Evolutionary conservation across 2,888 invertebrate species (phyloP).

Genomic region (Zygaena filipendulae): DNA sequence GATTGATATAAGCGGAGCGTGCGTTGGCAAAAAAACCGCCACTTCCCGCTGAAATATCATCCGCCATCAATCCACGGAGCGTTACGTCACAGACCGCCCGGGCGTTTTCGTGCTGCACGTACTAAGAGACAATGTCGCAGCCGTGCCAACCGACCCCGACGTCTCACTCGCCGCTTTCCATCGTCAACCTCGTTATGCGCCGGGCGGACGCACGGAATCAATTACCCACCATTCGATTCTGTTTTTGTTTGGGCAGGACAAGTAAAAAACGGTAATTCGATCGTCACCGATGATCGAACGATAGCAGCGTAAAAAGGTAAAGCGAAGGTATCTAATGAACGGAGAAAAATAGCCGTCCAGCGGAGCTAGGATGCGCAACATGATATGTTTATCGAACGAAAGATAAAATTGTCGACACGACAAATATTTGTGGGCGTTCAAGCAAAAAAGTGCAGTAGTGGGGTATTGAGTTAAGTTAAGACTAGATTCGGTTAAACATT

Average conservation of each 20-base stretch:
- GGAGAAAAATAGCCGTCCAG: constrained; percentile 14
- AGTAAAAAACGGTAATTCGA: constrained; percentile 9
- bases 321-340: constrained; percentile 4
- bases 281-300: constrained; percentile 7
- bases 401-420: no score
- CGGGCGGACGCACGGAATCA: no score
- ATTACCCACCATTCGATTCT: constrained; percentile 16
- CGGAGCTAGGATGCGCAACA: no score
- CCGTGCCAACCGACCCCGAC: constrained; percentile 19
- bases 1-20: no score
- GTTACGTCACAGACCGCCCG: constrained; percentile 1
- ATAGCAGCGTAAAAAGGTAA: constrained; percentile 7
- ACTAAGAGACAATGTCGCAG: constrained; percentile 8
- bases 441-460: no score
- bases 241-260: constrained; percentile 13
- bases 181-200: constrained; percentile 12
- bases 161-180: constrained; percentile 20
- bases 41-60: no score
- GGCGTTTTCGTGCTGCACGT: constrained; percentile 7
- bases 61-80: background rate
- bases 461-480: no score
- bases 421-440: no score
- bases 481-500: no score
- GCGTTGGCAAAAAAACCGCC: no score
- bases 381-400: no score